Conservation (phyloP, 2,113 vertebrate species). For the Spizaetus ornatus region DNA sequence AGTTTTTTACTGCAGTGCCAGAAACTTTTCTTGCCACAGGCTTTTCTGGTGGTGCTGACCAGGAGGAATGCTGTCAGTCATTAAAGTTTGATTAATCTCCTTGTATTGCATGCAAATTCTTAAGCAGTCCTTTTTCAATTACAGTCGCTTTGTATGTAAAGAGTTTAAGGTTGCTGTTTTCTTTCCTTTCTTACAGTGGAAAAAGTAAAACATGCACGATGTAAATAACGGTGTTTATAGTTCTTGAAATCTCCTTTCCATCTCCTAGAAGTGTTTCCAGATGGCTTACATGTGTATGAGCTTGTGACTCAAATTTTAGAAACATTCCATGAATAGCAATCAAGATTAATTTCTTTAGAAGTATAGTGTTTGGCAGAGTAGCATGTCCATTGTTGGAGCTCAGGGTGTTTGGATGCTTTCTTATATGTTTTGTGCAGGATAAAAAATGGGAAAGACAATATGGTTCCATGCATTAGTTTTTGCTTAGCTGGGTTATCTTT, state of each 20-base stretch:
- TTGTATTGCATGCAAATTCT: neutral
- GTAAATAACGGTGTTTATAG: constrained; percentile 11
- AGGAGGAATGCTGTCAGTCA: neutral
- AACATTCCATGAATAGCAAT: neutral
- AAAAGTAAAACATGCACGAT: neutral
- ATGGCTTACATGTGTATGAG: neutral
- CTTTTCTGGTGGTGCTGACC: neutral
- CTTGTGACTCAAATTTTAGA: neutral
- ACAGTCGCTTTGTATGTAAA: neutral
- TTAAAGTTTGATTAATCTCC: neutral
- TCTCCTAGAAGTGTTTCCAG: constrained; percentile 17
- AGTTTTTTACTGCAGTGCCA: neutral
- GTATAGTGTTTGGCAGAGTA: neutral
- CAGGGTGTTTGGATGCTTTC: neutral
- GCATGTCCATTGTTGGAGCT: neutral
- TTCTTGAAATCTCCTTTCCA: neutral
- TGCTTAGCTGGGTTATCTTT: neutral
- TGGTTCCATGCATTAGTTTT: neutral
- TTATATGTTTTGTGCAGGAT: neutral
- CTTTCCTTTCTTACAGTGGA: neutral
- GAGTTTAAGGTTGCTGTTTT: neutral
- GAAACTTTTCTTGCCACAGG: neutral
- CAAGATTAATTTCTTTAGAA: neutral
- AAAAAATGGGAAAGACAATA: neutral
- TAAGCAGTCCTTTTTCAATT: neutral